Conservation (phyloP, 2,113 vertebrate genomes). For the Rhabdornis inornatus region DNA sequence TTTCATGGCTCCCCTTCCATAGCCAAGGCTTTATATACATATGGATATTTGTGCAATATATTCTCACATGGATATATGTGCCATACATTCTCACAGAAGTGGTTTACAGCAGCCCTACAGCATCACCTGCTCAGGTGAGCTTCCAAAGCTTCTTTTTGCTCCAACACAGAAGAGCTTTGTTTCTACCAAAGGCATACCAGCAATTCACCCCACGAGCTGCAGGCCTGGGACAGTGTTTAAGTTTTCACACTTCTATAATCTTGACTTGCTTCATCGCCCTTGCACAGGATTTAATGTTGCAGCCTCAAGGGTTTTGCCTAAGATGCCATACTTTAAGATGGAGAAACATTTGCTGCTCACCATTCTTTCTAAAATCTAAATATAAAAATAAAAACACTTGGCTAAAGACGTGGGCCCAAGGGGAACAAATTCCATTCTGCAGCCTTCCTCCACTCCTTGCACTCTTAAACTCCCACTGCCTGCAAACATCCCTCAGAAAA, state of each 20-base stretch:
- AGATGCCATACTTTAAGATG: not conserved
- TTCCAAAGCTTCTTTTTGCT: not conserved
- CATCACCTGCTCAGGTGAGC: not conserved
- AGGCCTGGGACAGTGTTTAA: not conserved
- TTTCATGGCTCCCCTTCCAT: not conserved
- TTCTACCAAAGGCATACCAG: not conserved
- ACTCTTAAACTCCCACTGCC: not conserved
- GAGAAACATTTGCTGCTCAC: not conserved
- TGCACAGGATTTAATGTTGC: not conserved
- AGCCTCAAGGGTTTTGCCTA: not conserved
- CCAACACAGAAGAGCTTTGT: not conserved
- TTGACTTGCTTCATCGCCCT: not conserved
- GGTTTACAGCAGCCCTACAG: not conserved
- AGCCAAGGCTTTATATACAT: not conserved
- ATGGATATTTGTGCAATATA: rapidly evolving
- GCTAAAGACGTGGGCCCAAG: not conserved
- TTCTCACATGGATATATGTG: rapidly evolving
- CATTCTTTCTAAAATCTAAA: not conserved
- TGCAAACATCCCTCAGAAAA: not conserved
- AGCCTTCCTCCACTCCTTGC: not conserved
- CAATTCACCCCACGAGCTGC: not conserved
- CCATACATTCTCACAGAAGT: not conserved
- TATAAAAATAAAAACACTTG: not conserved
- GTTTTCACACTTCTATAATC: not conserved
- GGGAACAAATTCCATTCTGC: not conserved